Percentiles rank a stretch among this genome's conserved stretches.
phyloP scores from a whole-genome alignment of 2,888 invertebrate species.

The Eremobia ochroleuca region DNA sequence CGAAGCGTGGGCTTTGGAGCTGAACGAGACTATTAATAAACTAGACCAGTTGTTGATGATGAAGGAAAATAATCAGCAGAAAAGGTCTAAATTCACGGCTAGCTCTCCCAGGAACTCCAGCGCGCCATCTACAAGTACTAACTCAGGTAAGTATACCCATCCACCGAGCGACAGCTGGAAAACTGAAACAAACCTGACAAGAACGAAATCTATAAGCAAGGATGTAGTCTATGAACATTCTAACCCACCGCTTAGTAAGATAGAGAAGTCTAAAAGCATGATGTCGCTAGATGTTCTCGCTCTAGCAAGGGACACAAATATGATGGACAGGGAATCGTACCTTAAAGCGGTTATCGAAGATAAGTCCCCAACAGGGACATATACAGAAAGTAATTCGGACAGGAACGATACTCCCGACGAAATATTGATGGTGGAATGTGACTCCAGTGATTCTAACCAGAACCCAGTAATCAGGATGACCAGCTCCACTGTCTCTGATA shows the following conservation, averaged over 20 bases:
- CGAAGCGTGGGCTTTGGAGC: conserved; percentile 94
- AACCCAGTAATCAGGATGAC: conserved; percentile 89
- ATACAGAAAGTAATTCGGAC: conserved; percentile 88
- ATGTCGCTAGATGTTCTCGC: conserved; percentile 88
- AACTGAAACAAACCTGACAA: conserved; percentile 77
- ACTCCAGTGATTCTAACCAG: conserved; percentile 87
- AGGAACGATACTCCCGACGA: conserved; percentile 88
- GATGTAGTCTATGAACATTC: conserved; percentile 82
- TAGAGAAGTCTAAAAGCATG: conserved; percentile 88
- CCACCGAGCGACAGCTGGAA: conserved; percentile 83
- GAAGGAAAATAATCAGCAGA: conserved; percentile 92
- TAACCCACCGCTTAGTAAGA: conserved; percentile 81
- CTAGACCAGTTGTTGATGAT: conserved; percentile 93
- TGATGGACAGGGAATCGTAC: conserved; percentile 86
- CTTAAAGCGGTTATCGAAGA: conserved; percentile 89
- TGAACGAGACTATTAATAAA: conserved; percentile 95
- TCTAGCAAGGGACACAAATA: conserved; percentile 84
- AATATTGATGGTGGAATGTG: conserved; percentile 88
- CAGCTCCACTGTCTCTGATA: conserved; percentile 86
- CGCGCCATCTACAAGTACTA: conserved; percentile 85
- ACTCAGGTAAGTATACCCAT: conserved; percentile 74
- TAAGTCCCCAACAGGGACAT: conserved; percentile 87
- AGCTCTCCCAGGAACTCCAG: conserved; percentile 83
- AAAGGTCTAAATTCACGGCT: conserved; percentile 87
- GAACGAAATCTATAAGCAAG: conserved; percentile 84